Base-by-base conservation (phyloP, 2,113 vertebrate genomes). In the Charadrius vociferus region DNA sequence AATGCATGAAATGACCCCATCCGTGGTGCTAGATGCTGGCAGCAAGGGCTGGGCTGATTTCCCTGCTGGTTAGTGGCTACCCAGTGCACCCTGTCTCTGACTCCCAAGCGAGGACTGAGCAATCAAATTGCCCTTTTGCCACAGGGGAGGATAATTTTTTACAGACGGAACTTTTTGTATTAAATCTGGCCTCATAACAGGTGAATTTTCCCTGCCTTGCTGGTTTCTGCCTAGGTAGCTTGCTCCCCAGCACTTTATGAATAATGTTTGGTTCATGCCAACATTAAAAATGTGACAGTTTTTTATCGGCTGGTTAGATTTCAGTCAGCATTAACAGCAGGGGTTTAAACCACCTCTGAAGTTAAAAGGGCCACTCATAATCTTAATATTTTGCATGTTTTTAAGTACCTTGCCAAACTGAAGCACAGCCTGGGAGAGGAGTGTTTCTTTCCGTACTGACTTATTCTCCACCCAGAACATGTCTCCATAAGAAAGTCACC, bases 171-270 rank as follows among this genome's bases (percentile, higher is more conserved):
- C 41, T 27, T 41, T 72, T 81, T 95, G 34, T 85, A 81, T 95
- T 92, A 87, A 87, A 81, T 68, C 53, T 81, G 88, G 87, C 82
- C 56, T 90, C 3, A 6, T 56, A 88, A 24, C n/a, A 78, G 41
- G 41, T 86, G 77, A 75, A 32, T 90, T 86, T 88, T 63, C 53
- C 92, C 81, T 66, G 36, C 78, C 45, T 50, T 17, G 7, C 71
- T 65, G 80, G 21, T 90, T 96, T 97, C 83, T 95, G 59, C 53
- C 36, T 81, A 84, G 73, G 62, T 80, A 71, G 30, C 19, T 90
- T 84, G 62, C n/a, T 90, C 59, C 29, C 68, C 75, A 88, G 73
- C 23, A 30, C 36, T 80, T 59, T 36, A 62, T 93, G 77, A 93
- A 92, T 24, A 70, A 58, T 22, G 2, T 74, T 91, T 93, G 36